A percentile compares a stretch with the other conserved stretches of the same genome.
Evolutionary conservation across 2,797 vertebrate genomes (phyloP).

Genomic region (Schizopygopsis pylzovi): DNA sequence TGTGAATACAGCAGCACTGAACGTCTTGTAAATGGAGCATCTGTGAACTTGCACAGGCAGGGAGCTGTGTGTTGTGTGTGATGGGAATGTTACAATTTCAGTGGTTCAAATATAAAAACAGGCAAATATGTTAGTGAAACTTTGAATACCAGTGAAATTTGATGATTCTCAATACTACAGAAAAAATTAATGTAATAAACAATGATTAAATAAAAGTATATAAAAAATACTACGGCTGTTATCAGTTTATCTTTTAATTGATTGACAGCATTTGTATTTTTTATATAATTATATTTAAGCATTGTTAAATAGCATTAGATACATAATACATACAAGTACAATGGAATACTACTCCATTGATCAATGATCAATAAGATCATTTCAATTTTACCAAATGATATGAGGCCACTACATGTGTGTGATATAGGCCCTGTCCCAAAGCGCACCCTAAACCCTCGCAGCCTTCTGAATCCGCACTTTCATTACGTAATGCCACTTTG

Average conservation of each 20-base stretch:
- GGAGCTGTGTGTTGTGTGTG: not conserved
- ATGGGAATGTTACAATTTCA: not conserved
- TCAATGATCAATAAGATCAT: too few relatives aligned
- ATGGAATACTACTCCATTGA: not conserved
- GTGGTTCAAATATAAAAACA: not conserved
- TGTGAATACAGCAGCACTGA: not conserved
- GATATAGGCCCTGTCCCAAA: too few relatives aligned
- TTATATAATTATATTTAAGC: too few relatives aligned
- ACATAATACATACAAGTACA: not conserved
- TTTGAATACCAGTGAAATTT: not conserved
- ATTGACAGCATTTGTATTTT: too few relatives aligned
- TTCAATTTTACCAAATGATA: not conserved
- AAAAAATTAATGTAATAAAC: not conserved
- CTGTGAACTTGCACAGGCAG: slow-evolving; percentile 1
- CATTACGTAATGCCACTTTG: too few relatives aligned
- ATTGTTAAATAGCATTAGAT: too few relatives aligned
- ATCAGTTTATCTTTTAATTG: not conserved
- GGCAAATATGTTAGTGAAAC: not conserved
- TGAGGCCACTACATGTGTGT: not conserved
- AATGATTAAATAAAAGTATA: not conserved
- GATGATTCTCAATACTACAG: not conserved
- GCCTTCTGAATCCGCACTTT: too few relatives aligned
- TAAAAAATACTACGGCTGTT: not conserved
- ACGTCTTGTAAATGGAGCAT: slow-evolving; percentile 20
- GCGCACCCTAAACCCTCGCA: too few relatives aligned